Conservation (phyloP, 2,797 vertebrate species). For the Muscicapa striata region DNA sequence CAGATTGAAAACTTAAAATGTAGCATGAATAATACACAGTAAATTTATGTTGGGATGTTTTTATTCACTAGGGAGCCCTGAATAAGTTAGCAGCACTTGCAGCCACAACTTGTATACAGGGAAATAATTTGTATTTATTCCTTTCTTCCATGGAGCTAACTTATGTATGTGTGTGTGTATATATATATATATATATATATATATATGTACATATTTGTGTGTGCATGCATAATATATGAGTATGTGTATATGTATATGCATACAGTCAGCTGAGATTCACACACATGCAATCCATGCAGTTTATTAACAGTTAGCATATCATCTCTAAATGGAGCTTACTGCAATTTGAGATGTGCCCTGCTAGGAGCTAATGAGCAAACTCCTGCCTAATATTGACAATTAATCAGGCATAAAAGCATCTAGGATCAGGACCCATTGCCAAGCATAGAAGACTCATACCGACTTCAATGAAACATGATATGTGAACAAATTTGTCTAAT, state of each 20-base stretch:
- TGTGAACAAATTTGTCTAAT: conserved; percentile 79
- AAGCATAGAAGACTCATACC: conserved; percentile 65
- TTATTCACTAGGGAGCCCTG: conserved; percentile 50
- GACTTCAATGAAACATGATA: conserved; percentile 77
- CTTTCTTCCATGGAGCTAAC: conserved; percentile 11
- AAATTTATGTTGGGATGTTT: conserved; percentile 68
- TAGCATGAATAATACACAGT: conserved; percentile 66
- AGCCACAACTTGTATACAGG: conserved; percentile 58
- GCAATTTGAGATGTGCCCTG: conserved; percentile 74
- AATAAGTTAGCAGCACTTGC: conserved; percentile 52
- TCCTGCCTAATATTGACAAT: conserved; percentile 79
- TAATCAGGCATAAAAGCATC: conserved; percentile 82
- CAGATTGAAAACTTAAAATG: conserved; percentile 64
- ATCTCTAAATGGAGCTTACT: conserved; percentile 72
- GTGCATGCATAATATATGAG: neutral
- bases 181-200: rapidly evolving
- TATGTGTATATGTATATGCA: neutral
- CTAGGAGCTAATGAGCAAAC: conserved; percentile 79
- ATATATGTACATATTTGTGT: neutral
- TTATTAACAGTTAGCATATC: conserved; percentile 77
- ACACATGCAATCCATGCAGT: conserved; percentile 25
- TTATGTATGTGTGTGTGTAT: neutral
- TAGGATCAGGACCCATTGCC: conserved; percentile 77
- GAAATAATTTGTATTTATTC: conserved; percentile 53
- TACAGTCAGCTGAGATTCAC: neutral